These are phyloP conservation scores for Gymnosoma rotundatum DNA, from an alignment of 2,888 invertebrate species.

Conservation along the genomic window DNA sequence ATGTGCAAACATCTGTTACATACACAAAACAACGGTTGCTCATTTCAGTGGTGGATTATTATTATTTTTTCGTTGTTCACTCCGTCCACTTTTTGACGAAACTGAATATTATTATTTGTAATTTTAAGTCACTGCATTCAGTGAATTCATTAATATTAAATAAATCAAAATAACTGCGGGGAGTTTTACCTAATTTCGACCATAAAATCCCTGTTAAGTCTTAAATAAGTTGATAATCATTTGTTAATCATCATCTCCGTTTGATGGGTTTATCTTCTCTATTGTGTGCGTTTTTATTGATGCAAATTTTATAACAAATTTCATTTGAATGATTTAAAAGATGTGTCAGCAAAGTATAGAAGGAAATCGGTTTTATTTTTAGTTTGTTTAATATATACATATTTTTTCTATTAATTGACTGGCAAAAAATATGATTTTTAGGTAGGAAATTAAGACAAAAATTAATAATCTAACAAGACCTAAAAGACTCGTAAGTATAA, in stretches of 20 bases:
- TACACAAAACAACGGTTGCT: constrained; percentile 71
- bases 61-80: neutral
- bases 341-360: neutral
- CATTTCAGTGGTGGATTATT: constrained; percentile 72
- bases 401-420: no score
- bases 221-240: constrained; percentile 68
- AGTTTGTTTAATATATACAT: neutral
- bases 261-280: constrained; percentile 49
- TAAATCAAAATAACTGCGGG: constrained; percentile 77
- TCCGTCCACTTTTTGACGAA: constrained; percentile 31
- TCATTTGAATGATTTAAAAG: neutral
- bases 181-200: constrained; percentile 71
- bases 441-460: no score
- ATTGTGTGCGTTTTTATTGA: neutral
- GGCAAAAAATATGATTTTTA: no score
- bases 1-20: constrained; percentile 64
- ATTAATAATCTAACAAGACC: no score
- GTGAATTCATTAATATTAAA: constrained; percentile 78
- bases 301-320: constrained; percentile 12
- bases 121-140: constrained; percentile 53
- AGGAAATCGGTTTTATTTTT: neutral
- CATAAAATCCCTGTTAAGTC: constrained; percentile 68
- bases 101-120: constrained; percentile 28
- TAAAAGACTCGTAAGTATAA: no score
- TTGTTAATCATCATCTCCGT: constrained; percentile 65